phyloP scores from a whole-genome alignment of 1,140 invertebrate species.

The Oppia nitens region DNA sequence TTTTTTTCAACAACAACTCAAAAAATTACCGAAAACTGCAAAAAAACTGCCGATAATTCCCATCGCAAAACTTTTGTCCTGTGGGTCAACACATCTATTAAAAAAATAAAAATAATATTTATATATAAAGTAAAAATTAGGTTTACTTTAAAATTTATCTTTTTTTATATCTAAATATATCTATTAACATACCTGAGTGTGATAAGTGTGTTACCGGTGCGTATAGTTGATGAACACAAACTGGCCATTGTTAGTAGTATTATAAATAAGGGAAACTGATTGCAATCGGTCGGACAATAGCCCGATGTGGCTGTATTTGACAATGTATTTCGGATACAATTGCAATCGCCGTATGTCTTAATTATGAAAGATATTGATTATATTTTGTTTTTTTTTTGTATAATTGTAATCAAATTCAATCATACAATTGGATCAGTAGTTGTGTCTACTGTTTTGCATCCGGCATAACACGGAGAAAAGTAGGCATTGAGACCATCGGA shows the following conservation, averaged over 20 bases:
- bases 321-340: neutral
- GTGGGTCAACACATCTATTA: slow-evolving; percentile 24
- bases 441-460: slow-evolving; percentile 35
- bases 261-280: slow-evolving; percentile 23
- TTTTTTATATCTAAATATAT: too few species aligned
- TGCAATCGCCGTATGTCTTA: slow-evolving; percentile 8
- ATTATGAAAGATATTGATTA: neutral
- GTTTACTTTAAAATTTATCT: neutral
- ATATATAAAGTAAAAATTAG: slow-evolving; percentile 9
- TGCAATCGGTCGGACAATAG: slow-evolving; percentile 20
- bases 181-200: slow-evolving; percentile 23
- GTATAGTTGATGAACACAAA: slow-evolving; percentile 22
- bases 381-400: neutral
- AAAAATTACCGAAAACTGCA: slow-evolving; percentile 20
- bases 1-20: neutral
- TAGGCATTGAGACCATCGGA: slow-evolving; percentile 52
- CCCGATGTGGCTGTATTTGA: slow-evolving; percentile 17
- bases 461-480: slow-evolving; percentile 72
- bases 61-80: slow-evolving; percentile 26
- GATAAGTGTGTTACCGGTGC: slow-evolving; percentile 25
- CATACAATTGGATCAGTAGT: neutral
- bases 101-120: slow-evolving; percentile 8
- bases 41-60: slow-evolving; percentile 23
- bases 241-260: slow-evolving; percentile 23
- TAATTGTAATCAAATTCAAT: neutral